Base-by-base conservation (phyloP, 2,797 vertebrate genomes). In the Sebastes paucispinis region DNA sequence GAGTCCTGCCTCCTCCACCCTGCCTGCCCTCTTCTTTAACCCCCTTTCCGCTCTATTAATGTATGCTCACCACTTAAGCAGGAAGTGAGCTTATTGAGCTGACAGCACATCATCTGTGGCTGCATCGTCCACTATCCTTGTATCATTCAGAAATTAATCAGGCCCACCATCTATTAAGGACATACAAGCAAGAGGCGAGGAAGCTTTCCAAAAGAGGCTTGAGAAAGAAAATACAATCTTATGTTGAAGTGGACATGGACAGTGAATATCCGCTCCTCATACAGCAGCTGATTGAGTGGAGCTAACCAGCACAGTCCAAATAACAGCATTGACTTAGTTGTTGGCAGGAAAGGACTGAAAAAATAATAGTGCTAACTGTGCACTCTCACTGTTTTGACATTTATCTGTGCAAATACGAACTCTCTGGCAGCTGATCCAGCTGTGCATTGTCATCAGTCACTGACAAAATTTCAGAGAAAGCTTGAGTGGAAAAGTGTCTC, bases 61-160 rank as follows among this genome's bases (percentile, higher is more conserved):
- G 32, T 39, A 60, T 43, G 54, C 34, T 43, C 31, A 32, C 32
- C 43, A 52, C n/a, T 78, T 67, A 63, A 80, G 69, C 72, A 78
- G 75, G 83, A 82, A 81, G 84, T 76, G 50, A 69, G 62, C 58
- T 69, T 36, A 52, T 84, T 72, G 32, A 68, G 67, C 50, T 71
- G 52, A 69, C 64, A 34, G 66, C 67, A 25, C 55, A 18, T 81
- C 55, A 64, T 58, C 47, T 58, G 22, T 8, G 32, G 39, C 31
- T 18, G 69, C 62, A 31, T 68, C n/a, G 24, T 65, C 60, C 3
- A 8, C 54, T 10, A 6, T 31, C 29, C 1, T 63, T 47, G 7
- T 70, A 18, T 66, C 13, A 54, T 25, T 63, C 9, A 66, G n/a
- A 66, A 65, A 75, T 69, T 0, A 68, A 57, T 70, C 58, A 47